A percentile compares a stretch with the other conserved stretches of the same genome.
Evolutionary conservation across 2,113 vertebrate species (phyloP).

Genomic region (Tympanuchus pallidicinctus): DNA sequence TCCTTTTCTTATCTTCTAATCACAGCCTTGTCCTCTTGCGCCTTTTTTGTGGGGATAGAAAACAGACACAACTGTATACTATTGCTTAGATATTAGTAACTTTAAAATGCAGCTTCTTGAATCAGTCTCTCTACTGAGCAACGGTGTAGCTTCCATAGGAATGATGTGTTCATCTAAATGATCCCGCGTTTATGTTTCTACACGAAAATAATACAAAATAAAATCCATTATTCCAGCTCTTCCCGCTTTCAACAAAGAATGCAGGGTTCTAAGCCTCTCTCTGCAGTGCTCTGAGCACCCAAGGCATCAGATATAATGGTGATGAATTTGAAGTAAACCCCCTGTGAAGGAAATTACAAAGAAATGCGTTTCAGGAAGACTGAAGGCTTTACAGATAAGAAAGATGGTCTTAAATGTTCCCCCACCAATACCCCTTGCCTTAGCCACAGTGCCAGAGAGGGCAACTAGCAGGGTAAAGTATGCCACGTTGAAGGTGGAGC

Average conservation of each 20-base stretch:
- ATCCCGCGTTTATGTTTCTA: neutral
- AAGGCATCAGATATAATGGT: accelerated
- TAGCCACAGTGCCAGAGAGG: neutral
- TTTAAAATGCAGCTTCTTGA: neutral
- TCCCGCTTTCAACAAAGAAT: neutral
- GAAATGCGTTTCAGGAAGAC: neutral
- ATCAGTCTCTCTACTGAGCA: neutral
- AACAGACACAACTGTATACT: neutral
- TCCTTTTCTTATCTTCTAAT: neutral
- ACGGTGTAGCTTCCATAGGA: neutral
- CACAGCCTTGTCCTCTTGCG: neutral
- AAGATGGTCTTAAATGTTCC: neutral
- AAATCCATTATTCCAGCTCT: neutral
- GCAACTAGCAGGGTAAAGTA: neutral
- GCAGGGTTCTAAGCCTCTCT: neutral
- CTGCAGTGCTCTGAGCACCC: neutral
- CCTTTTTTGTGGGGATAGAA: neutral
- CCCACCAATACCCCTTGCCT: neutral
- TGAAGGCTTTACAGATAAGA: neutral
- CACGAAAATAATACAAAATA: neutral
- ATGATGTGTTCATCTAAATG: accelerated
- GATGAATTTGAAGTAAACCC: neutral
- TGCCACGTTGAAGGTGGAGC: neutral
- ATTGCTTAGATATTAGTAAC: neutral
- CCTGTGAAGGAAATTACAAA: neutral